phyloP scores from a whole-genome alignment of 2,797 vertebrate genomes.

The Gallinago solitaria region DNA sequence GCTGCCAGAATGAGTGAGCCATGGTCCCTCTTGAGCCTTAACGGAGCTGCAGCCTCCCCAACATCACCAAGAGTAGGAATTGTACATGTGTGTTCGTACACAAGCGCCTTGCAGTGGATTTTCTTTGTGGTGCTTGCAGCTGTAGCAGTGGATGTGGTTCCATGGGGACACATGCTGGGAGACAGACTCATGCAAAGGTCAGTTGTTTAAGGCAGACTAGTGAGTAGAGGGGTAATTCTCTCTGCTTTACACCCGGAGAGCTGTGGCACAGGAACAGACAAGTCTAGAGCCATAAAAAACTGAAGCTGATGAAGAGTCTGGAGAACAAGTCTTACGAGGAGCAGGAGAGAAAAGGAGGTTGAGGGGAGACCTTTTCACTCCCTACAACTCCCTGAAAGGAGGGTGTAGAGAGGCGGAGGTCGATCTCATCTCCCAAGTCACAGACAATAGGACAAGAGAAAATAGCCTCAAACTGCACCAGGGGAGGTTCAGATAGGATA shows the following conservation, averaged over 20 bases:
- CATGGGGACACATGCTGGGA: neutral
- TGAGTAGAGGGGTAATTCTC: neutral
- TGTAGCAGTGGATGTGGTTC: neutral
- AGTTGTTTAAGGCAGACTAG: neutral
- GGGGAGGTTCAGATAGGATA: too few species aligned
- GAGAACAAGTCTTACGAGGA: too few species aligned
- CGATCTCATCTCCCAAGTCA: too few species aligned
- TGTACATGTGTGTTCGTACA: fast-evolving
- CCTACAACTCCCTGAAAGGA: too few species aligned
- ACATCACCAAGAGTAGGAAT: neutral
- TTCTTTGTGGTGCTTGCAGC: neutral
- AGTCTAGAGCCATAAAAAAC: neutral
- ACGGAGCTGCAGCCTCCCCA: neutral
- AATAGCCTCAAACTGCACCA: too few species aligned
- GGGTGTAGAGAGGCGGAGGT: too few species aligned
- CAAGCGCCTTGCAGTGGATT: neutral
- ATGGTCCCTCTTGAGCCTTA: neutral
- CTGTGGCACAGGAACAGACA: neutral
- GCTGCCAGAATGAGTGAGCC: neutral
- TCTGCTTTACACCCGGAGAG: neutral
- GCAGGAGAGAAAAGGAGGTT: too few species aligned
- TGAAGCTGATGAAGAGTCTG: too few species aligned
- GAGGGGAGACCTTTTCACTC: too few species aligned
- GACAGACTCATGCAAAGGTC: fast-evolving
- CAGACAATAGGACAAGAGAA: too few species aligned